Conservation (phyloP, 2,888 invertebrate genomes). For the Cataglyphis livida region DNA sequence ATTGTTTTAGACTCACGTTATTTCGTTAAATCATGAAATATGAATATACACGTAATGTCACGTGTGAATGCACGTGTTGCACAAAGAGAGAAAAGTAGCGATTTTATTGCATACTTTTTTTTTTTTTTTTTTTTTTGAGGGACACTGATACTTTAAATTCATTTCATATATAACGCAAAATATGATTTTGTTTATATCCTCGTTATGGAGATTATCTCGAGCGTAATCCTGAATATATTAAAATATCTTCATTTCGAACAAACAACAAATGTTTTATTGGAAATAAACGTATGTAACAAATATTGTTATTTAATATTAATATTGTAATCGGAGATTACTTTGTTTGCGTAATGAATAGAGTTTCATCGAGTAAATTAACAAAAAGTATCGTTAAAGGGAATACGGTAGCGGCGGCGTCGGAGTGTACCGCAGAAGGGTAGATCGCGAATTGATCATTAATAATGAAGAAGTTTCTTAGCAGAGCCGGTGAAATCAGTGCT, state of each 20-base stretch:
- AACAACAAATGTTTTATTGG: background rate
- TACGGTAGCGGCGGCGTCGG: background rate
- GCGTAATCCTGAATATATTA: background rate
- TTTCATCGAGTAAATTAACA: slow-evolving; percentile 6
- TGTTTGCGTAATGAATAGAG: background rate
- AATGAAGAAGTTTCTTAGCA: slow-evolving; percentile 38
- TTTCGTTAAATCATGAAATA: background rate
- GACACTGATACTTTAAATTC: background rate
- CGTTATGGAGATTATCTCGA: background rate
- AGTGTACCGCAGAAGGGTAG: background rate
- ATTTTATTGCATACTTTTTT: background rate
- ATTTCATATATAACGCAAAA: background rate
- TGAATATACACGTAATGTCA: background rate
- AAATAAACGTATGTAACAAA: background rate
- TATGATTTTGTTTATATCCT: background rate
- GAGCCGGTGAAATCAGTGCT: slow-evolving; percentile 36
- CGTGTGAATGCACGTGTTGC: background rate
- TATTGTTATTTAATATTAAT: no score
- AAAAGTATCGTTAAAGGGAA: slow-evolving; percentile 15
- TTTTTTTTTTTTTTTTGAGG: background rate
- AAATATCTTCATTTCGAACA: background rate
- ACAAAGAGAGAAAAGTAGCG: background rate
- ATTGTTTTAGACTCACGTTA: background rate
- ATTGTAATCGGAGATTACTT: background rate
- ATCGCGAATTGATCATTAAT: slow-evolving; percentile 34